Evolutionary conservation across 2,113 vertebrate species (phyloP).

Genomic region (Miniopterus natalensis): DNA sequence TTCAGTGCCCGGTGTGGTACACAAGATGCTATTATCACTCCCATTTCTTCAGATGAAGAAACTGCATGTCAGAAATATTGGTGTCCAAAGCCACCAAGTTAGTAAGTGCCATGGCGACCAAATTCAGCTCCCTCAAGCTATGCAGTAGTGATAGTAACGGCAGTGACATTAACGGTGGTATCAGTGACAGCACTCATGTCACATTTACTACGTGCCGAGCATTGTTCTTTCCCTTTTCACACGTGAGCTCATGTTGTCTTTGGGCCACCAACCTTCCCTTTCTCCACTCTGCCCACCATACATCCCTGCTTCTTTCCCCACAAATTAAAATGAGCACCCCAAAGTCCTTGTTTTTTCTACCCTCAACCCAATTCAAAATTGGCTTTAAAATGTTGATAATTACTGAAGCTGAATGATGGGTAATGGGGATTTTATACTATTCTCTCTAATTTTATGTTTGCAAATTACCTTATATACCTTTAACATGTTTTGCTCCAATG

Average conservation of each 20-base stretch:
- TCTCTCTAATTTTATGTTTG: not conserved
- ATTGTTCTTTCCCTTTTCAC: not conserved
- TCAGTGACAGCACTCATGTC: no score
- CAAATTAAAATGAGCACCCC: not conserved
- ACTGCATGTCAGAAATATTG: not conserved
- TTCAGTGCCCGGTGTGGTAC: not conserved
- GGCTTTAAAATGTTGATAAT: not conserved
- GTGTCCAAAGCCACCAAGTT: not conserved
- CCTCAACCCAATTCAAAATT: not conserved
- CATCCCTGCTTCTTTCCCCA: not conserved
- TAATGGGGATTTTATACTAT: not conserved
- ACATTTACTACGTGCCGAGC: not conserved
- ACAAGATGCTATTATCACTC: not conserved
- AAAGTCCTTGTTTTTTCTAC: not conserved
- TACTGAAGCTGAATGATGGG: not conserved
- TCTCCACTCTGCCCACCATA: not conserved
- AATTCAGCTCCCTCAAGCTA: not conserved
- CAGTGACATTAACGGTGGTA: accelerated
- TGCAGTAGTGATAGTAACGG: not conserved
- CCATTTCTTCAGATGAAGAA: slow-evolving; percentile 32
- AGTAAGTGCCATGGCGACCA: not conserved
- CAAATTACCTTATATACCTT: slow-evolving; percentile 33
- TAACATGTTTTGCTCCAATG: not conserved
- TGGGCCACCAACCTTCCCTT: not conserved
- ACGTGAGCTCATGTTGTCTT: not conserved